Evolutionary conservation across 1,140 invertebrate species (phyloP).

Genomic region (Ladona fulva): DNA sequence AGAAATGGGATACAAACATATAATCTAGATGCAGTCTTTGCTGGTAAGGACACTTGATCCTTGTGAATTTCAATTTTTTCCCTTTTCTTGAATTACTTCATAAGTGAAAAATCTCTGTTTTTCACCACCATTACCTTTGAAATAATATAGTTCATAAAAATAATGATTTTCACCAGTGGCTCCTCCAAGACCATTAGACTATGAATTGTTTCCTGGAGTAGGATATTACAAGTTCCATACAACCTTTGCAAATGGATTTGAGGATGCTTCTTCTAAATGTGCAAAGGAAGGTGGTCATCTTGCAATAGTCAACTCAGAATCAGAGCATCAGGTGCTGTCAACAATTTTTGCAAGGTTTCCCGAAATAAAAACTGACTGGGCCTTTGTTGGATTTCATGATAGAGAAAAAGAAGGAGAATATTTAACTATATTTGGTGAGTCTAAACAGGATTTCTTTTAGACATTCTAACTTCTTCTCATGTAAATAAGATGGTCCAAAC

Average conservation of each 20-base stretch:
- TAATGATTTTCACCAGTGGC: not conserved
- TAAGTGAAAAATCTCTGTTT: too few species aligned
- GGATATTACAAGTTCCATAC: slow-evolving; percentile 34
- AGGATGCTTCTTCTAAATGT: slow-evolving; percentile 32
- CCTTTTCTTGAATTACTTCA: too few species aligned
- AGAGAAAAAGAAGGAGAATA: slow-evolving; percentile 14
- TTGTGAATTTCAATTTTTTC: too few species aligned
- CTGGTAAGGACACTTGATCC: not conserved
- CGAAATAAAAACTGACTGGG: not conserved
- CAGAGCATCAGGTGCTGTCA: slow-evolving; percentile 31
- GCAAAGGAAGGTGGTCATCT: slow-evolving; percentile 36
- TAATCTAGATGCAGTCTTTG: not conserved
- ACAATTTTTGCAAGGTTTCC: slow-evolving; percentile 22
- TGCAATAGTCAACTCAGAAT: slow-evolving; percentile 32
- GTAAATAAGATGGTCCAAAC: too few species aligned
- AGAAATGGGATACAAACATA: not conserved
- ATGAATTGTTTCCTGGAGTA: slow-evolving; percentile 16
- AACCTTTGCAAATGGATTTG: slow-evolving; percentile 31
- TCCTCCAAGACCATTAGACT: not conserved
- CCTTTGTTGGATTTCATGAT: slow-evolving; percentile 17
- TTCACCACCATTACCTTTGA: too few species aligned
- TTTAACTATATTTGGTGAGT: not conserved
- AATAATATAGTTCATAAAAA: too few species aligned
- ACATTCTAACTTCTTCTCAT: too few species aligned
- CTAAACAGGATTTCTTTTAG: too few species aligned